A percentile compares a stretch with the other conserved stretches of the same genome.
phyloP scores from a whole-genome alignment of 1,140 invertebrate species.

The Bombus haemorrhoidalis region DNA sequence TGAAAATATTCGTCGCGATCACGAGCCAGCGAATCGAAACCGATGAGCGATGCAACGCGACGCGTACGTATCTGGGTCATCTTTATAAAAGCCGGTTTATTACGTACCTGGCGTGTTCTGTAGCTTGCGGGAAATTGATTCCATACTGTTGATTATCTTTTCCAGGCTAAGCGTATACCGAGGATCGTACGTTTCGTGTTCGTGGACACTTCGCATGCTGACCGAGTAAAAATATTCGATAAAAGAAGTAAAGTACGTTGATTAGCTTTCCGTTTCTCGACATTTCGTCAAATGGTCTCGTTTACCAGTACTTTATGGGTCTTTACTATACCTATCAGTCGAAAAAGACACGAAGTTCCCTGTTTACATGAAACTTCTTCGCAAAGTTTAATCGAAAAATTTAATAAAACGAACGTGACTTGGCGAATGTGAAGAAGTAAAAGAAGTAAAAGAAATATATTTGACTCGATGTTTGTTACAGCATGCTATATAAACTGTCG shows the following conservation, averaged over 20 bases:
- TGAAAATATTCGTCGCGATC: conserved; percentile 9
- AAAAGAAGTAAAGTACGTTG: background rate
- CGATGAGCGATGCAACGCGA: background rate
- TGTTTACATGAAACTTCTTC: background rate
- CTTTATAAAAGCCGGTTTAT: conserved; percentile 28
- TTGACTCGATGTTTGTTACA: too few relatives aligned
- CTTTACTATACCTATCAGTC: background rate
- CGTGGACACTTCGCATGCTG: conserved; percentile 28
- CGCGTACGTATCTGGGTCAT: conserved; percentile 49
- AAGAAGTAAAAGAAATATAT: background rate
- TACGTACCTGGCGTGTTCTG: conserved; percentile 29
- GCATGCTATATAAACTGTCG: too few relatives aligned
- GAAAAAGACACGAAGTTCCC: too few relatives aligned
- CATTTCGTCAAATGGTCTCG: background rate
- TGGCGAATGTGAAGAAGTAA: too few relatives aligned
- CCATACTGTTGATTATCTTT: conserved; percentile 34
- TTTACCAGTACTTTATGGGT: background rate
- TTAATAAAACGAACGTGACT: background rate
- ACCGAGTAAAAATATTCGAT: conserved; percentile 5
- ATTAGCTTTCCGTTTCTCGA: conserved; percentile 5
- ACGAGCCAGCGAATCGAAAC: background rate
- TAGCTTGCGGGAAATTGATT: conserved; percentile 8
- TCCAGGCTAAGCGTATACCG: background rate
- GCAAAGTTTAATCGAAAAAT: background rate
- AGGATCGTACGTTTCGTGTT: conserved; percentile 23